Conservation (phyloP, 1,140 invertebrate species). For the Drosophila mojavensis region DNA sequence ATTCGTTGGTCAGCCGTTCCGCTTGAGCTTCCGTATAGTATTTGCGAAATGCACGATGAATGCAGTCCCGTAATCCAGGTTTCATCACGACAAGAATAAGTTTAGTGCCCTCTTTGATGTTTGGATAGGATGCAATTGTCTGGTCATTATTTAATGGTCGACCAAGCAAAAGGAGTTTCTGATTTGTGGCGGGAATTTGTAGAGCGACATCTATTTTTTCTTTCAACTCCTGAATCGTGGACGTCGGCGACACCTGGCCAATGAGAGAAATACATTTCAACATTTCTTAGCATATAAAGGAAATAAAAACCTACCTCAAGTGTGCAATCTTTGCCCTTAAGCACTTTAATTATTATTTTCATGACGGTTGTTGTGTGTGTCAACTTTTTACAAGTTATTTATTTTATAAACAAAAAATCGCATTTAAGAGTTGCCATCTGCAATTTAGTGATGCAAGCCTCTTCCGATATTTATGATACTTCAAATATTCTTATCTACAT, state of each 20-base stretch:
- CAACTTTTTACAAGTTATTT: conserved; percentile 25
- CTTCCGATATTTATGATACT: conserved; percentile 6
- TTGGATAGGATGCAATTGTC: conserved; percentile 84
- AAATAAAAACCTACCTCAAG: conserved; percentile 75
- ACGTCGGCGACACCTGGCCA: conserved; percentile 73
- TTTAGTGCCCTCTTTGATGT: conserved; percentile 85
- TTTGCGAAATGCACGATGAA: conserved; percentile 84
- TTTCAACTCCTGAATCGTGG: conserved; percentile 85
- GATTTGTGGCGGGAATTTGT: conserved; percentile 84
- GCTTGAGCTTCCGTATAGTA: conserved; percentile 85
- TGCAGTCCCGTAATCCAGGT: conserved; percentile 83
- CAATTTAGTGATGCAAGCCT: conserved; percentile 29
- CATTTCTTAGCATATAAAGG: background rate
- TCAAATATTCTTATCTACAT: background rate
- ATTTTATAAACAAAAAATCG: conserved; percentile 55
- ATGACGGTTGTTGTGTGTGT: conserved; percentile 56
- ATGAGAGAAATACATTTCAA: background rate
- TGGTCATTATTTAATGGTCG: conserved; percentile 85
- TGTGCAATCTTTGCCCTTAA: conserved; percentile 85
- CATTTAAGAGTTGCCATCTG: conserved; percentile 38
- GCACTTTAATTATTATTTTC: conserved; percentile 85
- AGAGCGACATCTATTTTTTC: conserved; percentile 84
- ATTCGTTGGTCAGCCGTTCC: conserved; percentile 83
- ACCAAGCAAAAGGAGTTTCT: conserved; percentile 84
- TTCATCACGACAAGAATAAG: conserved; percentile 85